Percentiles rank a stretch among this genome's conserved stretches.
Conservation (phyloP, 2,797 vertebrate genomes). For the Enteromius anoplus region DNA sequence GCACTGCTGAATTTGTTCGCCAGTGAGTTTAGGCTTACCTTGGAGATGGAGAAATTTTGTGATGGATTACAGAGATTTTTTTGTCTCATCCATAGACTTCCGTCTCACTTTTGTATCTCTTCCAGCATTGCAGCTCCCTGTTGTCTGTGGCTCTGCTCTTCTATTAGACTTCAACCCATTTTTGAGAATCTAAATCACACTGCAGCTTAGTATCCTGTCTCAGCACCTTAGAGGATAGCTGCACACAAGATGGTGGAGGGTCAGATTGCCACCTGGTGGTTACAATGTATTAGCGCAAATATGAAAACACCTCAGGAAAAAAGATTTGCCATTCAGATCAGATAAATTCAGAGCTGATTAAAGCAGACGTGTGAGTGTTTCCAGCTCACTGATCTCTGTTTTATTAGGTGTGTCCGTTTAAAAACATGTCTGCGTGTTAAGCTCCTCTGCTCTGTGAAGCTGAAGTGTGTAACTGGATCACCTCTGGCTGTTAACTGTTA, state of each 20-base stretch:
- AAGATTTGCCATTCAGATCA: conserved; percentile 59
- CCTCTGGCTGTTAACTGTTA: conserved; percentile 34
- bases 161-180: neutral
- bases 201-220: conserved; percentile 40
- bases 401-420: conserved; percentile 53
- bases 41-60: conserved; percentile 19
- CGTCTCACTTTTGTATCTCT: conserved; percentile 25
- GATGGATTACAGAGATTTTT: conserved; percentile 45
- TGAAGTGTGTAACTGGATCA: neutral
- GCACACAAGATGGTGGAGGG: conserved; percentile 3
- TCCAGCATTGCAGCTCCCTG: neutral
- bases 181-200: conserved; percentile 53
- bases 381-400: conserved; percentile 52
- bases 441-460: neutral
- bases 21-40: conserved; percentile 40
- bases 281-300: conserved; percentile 53
- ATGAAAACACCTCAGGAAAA: conserved; percentile 29
- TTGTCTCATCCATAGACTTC: conserved; percentile 43
- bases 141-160: neutral
- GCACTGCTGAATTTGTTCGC: conserved; percentile 20
- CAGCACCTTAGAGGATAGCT: conserved; percentile 10
- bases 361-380: conserved; percentile 60
- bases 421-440: neutral
- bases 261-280: conserved; percentile 57
- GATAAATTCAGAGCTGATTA: conserved; percentile 53